Evolutionary conservation across 1,140 invertebrate species (phyloP), one percentile per base, ranked within the genome.

Genomic region (Drosophila burlai): DNA sequence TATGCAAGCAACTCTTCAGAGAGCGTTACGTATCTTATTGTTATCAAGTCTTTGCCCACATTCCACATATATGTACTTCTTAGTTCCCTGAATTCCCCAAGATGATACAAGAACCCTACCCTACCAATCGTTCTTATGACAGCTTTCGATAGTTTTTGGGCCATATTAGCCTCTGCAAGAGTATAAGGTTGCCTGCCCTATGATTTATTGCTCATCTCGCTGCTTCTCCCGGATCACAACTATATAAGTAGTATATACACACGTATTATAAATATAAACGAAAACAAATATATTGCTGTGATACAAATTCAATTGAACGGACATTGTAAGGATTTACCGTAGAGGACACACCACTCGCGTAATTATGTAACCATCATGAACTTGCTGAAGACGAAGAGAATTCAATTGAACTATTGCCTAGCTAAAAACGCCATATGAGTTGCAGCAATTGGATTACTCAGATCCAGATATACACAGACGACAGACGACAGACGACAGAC

Each of bases 201-300:
- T 42, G n/a, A 52, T 74, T 73, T 74, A 26, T 42, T 61, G 64
- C 66, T 71, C 69, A 73, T 52, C 50, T 42, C 18, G 66, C 26
- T 47, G 55, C 57, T 67, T 67, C 64, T 68, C 54, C 45, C 45
- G 31, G 46, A 72, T 78, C 58, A 64, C 40, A 57, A 68, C 43
- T 54, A 47, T 24, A 65, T 46, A 10, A 26, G 5, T 50, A 45
- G 40, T 31, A 63, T 36, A 80, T 68, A 69, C 36, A 61, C 54
- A 74, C 54, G 42, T 76, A 64, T 65, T 61, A 77, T 71, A 68
- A 54, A 78, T 64, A 46, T 60, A 55, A 60, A 80, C 26, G 60
- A 74, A 74, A 82, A 86, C 68, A 86, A 87, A 91, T 82, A 85
- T 90, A 90, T 87, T 90, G 90, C 90, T 92, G 90, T 91, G 89